A percentile compares a stretch with the other conserved stretches of the same genome.
phyloP scores from a whole-genome alignment of 2,888 invertebrate species.

The Sycophila texana region DNA sequence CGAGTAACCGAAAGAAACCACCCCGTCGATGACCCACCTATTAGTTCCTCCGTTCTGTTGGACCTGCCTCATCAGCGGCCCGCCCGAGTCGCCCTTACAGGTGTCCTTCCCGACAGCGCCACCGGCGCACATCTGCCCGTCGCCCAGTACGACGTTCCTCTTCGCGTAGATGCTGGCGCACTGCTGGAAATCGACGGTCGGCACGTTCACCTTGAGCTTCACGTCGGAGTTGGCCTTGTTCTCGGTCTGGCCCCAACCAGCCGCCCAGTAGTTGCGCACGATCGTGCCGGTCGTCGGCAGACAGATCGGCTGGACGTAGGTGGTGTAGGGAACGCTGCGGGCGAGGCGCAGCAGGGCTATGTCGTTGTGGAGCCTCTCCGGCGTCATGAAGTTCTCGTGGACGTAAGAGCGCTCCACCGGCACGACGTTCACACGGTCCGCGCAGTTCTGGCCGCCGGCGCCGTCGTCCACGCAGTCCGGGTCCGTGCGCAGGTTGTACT shows the following conservation, averaged over 20 bases:
- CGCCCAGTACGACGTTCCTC: slow-evolving; percentile 75
- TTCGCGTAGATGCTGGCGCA: slow-evolving; percentile 78
- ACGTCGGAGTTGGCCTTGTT: slow-evolving; percentile 76
- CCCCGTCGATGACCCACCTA: slow-evolving; percentile 77
- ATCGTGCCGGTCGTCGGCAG: slow-evolving; percentile 75
- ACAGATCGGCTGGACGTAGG: slow-evolving; percentile 80
- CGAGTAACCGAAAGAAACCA: slow-evolving; percentile 80
- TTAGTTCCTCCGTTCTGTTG: slow-evolving; percentile 50
- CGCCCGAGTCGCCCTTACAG: slow-evolving; percentile 87
- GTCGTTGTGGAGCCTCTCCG: slow-evolving; percentile 80
- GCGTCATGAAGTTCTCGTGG: slow-evolving; percentile 80
- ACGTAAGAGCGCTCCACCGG: slow-evolving; percentile 80
- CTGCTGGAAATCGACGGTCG: slow-evolving; percentile 74
- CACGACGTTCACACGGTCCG: slow-evolving; percentile 79
- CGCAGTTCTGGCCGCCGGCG: slow-evolving; percentile 76
- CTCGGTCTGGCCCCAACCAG: slow-evolving; percentile 83
- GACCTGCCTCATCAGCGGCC: slow-evolving; percentile 81
- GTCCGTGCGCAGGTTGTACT: slow-evolving; percentile 80
- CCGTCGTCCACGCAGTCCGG: slow-evolving; percentile 77
- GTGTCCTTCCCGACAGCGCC: slow-evolving; percentile 83
- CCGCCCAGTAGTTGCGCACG: slow-evolving; percentile 76
- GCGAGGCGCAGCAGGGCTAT: slow-evolving; percentile 83
- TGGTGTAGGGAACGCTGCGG: slow-evolving; percentile 77
- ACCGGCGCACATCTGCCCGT: slow-evolving; percentile 83
- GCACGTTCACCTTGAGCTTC: slow-evolving; percentile 78